These are phyloP conservation scores for Caenorhabditis afra DNA, from an alignment of 2,888 invertebrate genomes.

Conservation along the genomic window DNA sequence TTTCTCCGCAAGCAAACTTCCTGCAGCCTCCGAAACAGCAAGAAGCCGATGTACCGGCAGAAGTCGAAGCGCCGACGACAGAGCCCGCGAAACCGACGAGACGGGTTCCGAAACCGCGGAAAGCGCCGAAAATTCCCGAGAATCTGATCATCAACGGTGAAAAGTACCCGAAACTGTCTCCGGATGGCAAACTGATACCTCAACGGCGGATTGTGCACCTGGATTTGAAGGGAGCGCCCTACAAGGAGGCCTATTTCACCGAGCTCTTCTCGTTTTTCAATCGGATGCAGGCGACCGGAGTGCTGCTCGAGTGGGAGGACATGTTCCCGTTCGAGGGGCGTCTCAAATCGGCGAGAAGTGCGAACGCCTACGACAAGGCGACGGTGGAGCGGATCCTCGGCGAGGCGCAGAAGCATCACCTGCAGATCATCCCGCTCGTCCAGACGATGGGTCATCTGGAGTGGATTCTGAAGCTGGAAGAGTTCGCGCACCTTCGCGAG, in stretches of 20 bases:
- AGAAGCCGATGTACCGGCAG: constrained; percentile 3
- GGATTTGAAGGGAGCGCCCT: constrained; percentile 85
- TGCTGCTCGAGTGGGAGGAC: constrained; percentile 90
- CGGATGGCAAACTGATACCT: constrained; percentile 74
- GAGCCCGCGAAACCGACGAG: not conserved
- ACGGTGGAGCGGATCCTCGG: constrained; percentile 81
- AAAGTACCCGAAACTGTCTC: constrained; percentile 73
- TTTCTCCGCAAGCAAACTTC: not conserved
- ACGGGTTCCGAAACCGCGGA: not conserved
- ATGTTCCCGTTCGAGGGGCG: constrained; percentile 88
- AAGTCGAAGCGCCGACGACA: not conserved
- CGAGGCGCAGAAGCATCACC: constrained; percentile 75
- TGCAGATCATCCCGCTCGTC: constrained; percentile 88
- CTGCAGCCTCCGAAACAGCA: constrained; percentile 8
- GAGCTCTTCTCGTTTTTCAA: constrained; percentile 85
- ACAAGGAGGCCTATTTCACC: constrained; percentile 82
- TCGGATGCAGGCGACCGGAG: constrained; percentile 86
- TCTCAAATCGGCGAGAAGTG: constrained; percentile 81
- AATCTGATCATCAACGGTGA: constrained; percentile 45
- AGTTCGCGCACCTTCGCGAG: constrained; percentile 86
- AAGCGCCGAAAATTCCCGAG: constrained; percentile 4
- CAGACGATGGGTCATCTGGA: constrained; percentile 92
- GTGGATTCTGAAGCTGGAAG: constrained; percentile 86
- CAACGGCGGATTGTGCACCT: constrained; percentile 86
- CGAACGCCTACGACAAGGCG: constrained; percentile 85